Conservation (phyloP, 1,140 invertebrate genomes). For the Microplitis demolitor region DNA sequence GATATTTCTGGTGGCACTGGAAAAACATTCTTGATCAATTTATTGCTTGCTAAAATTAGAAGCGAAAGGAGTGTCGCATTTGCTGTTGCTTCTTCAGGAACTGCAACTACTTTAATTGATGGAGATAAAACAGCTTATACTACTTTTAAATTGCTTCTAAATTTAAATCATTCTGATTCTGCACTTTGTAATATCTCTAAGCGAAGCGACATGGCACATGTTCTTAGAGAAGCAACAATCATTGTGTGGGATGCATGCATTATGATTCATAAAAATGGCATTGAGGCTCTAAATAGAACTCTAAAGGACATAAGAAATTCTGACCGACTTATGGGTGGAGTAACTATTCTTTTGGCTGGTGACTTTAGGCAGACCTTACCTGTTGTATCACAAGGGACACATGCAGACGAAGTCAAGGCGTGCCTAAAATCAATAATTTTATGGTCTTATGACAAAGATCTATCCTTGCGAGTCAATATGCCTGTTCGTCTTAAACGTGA, state of each 20-base stretch:
- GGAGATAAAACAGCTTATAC: constrained; percentile 38
- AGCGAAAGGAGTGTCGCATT: not conserved
- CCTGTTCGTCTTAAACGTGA: constrained; percentile 50
- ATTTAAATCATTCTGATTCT: constrained; percentile 33
- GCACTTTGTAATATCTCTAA: constrained; percentile 39
- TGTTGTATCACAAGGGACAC: constrained; percentile 49
- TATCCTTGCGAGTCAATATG: constrained; percentile 55
- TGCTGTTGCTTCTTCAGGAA: constrained; percentile 40
- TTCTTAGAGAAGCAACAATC: constrained; percentile 31
- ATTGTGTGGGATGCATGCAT: constrained; percentile 38
- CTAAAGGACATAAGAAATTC: constrained; percentile 34
- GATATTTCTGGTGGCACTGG: constrained; percentile 38
- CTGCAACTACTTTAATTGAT: constrained; percentile 40
- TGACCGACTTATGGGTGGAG: constrained; percentile 35
- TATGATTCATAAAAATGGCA: constrained; percentile 40
- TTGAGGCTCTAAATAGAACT: constrained; percentile 38
- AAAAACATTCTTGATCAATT: constrained; percentile 38
- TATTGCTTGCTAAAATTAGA: constrained; percentile 25
- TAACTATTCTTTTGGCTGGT: constrained; percentile 31
- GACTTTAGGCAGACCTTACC: constrained; percentile 59
- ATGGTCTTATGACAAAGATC: constrained; percentile 20
- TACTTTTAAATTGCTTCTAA: constrained; percentile 37
- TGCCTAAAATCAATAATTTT: constrained; percentile 1
- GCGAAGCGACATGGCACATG: constrained; percentile 31
- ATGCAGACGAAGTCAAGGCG: constrained; percentile 35